Evolutionary conservation across 2,888 invertebrate species (phyloP).

Genomic region (Acronicta alni): DNA sequence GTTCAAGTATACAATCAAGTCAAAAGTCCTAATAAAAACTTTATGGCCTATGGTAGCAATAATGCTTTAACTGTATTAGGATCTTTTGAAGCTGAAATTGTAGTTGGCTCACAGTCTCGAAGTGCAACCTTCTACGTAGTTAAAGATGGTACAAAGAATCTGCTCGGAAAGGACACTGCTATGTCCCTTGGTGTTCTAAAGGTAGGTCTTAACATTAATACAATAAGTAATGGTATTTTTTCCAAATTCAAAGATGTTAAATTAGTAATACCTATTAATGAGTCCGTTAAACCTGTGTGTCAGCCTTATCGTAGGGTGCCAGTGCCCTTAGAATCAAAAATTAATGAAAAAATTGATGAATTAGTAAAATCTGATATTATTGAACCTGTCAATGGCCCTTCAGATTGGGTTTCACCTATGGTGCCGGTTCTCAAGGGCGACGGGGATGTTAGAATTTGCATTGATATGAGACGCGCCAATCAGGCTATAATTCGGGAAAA

Average conservation of each 20-base stretch:
- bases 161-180: not conserved
- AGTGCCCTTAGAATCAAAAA: constrained; percentile 30
- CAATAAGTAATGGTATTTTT: constrained; percentile 28
- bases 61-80: not conserved
- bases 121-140: constrained; percentile 1
- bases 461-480: constrained; percentile 10
- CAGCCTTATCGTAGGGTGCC: constrained; percentile 41
- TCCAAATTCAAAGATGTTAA: constrained; percentile 43
- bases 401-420: constrained; percentile 52
- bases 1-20: not conserved
- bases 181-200: not conserved
- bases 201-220: not conserved
- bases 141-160: not conserved
- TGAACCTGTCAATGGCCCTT: constrained; percentile 41
- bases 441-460: not conserved
- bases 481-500: constrained; percentile 5
- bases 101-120: not conserved
- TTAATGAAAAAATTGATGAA: constrained; percentile 42
- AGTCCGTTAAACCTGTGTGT: constrained; percentile 20
- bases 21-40: not conserved
- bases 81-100: not conserved
- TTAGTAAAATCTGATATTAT: constrained; percentile 47
- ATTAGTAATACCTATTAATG: constrained; percentile 33
- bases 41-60: not conserved
- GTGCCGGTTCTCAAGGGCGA: constrained; percentile 15